These are phyloP conservation scores for Athrips mouffetella DNA, from an alignment of 2,888 invertebrate genomes.

Conservation along the genomic window DNA sequence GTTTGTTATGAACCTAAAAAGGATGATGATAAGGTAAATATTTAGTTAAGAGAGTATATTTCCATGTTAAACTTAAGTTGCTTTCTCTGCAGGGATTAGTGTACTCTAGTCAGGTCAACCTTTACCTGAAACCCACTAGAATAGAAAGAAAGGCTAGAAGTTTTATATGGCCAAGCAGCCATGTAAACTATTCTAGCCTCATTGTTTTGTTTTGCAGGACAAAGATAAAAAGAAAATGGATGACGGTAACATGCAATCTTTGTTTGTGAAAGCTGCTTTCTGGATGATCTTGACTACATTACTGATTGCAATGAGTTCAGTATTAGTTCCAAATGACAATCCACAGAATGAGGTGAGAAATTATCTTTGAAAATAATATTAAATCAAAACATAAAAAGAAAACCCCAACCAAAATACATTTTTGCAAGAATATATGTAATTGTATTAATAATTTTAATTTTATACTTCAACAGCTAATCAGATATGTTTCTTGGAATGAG, in stretches of 20 bases:
- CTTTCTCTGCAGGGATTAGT: too few relatives aligned
- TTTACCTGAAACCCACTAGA: too few relatives aligned
- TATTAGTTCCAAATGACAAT: constrained; percentile 82
- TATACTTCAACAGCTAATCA: constrained; percentile 67
- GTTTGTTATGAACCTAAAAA: constrained; percentile 33
- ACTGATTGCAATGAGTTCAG: constrained; percentile 84
- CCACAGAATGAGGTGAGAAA: constrained; percentile 86
- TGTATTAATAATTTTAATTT: not conserved
- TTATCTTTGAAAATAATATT: too few relatives aligned
- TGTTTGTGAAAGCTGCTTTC: constrained; percentile 86
- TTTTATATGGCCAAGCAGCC: not conserved
- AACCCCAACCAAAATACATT: too few relatives aligned
- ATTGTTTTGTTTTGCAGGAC: constrained; percentile 38
- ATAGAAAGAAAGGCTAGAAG: too few relatives aligned
- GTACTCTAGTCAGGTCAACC: too few relatives aligned
- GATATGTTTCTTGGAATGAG: constrained; percentile 97
- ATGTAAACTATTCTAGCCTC: not conserved
- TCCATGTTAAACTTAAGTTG: too few relatives aligned
- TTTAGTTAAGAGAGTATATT: too few relatives aligned
- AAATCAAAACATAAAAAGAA: too few relatives aligned
- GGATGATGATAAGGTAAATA: constrained; percentile 42
- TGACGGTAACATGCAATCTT: constrained; percentile 83
- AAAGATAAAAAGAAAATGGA: constrained; percentile 55
- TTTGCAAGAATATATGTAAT: too few relatives aligned
- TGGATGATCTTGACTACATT: constrained; percentile 89